Evolutionary conservation across 2,113 vertebrate genomes (phyloP), one percentile per base, ranked within the genome.

Genomic region (Oryzias curvinotus): DNA sequence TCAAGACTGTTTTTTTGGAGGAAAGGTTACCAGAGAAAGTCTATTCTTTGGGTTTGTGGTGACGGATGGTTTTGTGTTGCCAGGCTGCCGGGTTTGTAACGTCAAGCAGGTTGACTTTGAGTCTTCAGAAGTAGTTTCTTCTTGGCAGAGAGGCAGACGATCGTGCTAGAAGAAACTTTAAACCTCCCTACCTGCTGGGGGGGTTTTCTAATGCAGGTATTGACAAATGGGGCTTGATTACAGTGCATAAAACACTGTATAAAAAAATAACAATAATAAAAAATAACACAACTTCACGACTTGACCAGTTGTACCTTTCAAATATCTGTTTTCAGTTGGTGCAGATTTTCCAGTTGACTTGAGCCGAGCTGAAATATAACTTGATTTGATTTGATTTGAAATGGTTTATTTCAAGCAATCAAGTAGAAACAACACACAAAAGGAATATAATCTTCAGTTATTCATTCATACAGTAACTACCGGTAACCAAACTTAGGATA

Each of bases 11-110:
- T 7, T 25, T 21, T 63, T 44, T 48, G 52, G 10, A 56, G 48
- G 36, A 65, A 8, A 15, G 52, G 58, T 57, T 18, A 36, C 23
- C 30, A 21, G 54, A 18, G 41, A 14, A 41, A 71, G 67, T 30
- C 41, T 42, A 10, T 42, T 14, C 59, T 14, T 59, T 54, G 55
- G 28, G 62, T 66, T 57, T 51, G 52, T 19, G 72, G 59, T 57
- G 75, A 59, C 75, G 28, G 65, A 74, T 78, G 68, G 65, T 30
- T 76, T 53, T 55, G 54, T 46, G 83, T 85, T 87, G 81, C 83
- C 55, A 19, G 73, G 81, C 49, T 71, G 63, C 65, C 0, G 23
- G 57, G 12, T 12, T 44, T 51, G 23, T 30, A 59, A 66, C 63
- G 57, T 42, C 55, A 57, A 60, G 65, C 65, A 14, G 69, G 41